Evolutionary conservation across 2,888 invertebrate species (phyloP).

Genomic region (Acholoe squamosa): DNA sequence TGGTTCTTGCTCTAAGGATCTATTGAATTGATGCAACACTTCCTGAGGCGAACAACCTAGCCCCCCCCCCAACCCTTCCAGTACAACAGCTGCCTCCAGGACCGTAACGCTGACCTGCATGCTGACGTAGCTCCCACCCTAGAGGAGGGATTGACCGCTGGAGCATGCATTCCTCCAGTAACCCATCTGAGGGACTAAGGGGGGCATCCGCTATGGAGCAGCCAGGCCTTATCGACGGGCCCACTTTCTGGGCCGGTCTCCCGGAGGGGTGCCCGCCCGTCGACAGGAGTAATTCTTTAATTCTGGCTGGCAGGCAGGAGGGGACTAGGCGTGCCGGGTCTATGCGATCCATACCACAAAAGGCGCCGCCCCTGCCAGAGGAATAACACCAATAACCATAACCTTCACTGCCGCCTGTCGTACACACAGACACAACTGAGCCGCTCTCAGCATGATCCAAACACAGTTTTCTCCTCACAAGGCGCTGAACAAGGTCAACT

Average conservation of each 20-base stretch:
- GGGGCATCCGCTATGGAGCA: neutral
- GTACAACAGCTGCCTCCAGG: too few species aligned
- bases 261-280: slow-evolving; percentile 10
- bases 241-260: slow-evolving; percentile 8
- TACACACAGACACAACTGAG: neutral
- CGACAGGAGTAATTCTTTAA: slow-evolving; percentile 55
- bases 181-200: too few species aligned
- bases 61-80: too few species aligned
- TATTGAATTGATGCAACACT: too few species aligned
- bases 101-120: neutral
- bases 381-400: neutral
- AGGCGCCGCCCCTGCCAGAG: neutral
- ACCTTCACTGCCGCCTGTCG: neutral
- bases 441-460: too few species aligned
- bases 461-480: too few species aligned
- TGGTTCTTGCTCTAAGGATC: too few species aligned
- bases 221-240: slow-evolving; percentile 43
- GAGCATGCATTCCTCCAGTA: neutral
- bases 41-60: too few species aligned
- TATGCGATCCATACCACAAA: slow-evolving; percentile 22
- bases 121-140: too few species aligned
- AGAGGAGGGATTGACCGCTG: neutral
- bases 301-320: slow-evolving; percentile 37
- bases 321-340: neutral
- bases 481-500: too few species aligned